Percentiles rank a stretch among this genome's conserved stretches.
Conservation (phyloP, 1,140 invertebrate genomes). For the Hypsibius dujardini region DNA sequence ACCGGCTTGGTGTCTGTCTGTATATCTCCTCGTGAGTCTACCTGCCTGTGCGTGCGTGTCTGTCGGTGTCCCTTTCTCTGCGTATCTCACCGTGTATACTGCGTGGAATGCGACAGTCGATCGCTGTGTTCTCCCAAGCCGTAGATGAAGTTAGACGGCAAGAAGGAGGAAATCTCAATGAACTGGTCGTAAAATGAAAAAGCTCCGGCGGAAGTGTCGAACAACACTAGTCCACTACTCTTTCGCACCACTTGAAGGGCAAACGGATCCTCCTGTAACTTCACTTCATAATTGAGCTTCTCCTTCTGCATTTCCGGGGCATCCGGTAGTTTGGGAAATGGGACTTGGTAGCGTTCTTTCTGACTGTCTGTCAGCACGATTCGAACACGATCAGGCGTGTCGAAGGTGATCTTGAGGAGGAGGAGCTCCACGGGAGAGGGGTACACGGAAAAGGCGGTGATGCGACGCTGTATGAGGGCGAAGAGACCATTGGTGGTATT, state of each 20-base stretch:
- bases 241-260: slow-evolving; percentile 16
- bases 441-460: not conserved
- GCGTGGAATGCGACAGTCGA: not conserved
- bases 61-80: no score
- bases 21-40: no score
- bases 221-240: slow-evolving; percentile 17
- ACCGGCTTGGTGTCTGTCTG: no score
- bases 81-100: not conserved
- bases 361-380: slow-evolving; percentile 15
- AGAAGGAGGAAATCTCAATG: slow-evolving; percentile 19
- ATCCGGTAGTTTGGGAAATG: not conserved
- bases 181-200: slow-evolving; percentile 22
- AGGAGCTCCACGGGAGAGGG: not conserved
- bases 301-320: slow-evolving; percentile 19
- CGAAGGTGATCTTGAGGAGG: not conserved
- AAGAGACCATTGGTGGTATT: not conserved
- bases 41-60: no score
- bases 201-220: slow-evolving; percentile 22
- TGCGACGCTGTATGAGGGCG: not conserved
- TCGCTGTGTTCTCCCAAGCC: slow-evolving; percentile 22
- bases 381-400: not conserved
- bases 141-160: slow-evolving; percentile 20
- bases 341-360: slow-evolving; percentile 24
- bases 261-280: not conserved
- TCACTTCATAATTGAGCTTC: not conserved